A percentile compares a stretch with the other conserved stretches of the same genome.
Conservation (phyloP, 2,797 vertebrate genomes). For the Peromyscus attwateri region DNA sequence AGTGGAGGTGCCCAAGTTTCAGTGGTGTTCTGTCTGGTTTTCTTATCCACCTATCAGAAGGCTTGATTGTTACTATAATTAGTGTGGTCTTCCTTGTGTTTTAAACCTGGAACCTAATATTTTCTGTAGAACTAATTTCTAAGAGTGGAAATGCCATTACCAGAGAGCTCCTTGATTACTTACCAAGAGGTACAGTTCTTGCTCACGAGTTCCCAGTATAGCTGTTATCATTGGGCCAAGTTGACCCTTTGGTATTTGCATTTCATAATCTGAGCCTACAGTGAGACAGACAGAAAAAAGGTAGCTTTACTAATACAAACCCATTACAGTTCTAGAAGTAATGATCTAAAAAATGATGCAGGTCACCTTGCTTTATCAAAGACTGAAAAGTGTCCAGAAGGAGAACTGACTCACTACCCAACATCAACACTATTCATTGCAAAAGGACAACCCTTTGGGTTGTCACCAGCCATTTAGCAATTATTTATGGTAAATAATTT, state of each 20-base stretch:
- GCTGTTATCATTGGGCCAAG: conserved; percentile 42
- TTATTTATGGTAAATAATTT: conserved; percentile 39
- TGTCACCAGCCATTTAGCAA: neutral
- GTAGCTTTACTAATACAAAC: neutral
- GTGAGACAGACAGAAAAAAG: conserved; percentile 63
- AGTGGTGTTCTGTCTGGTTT: neutral
- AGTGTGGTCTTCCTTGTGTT: conserved; percentile 14
- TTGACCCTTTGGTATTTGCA: conserved; percentile 68
- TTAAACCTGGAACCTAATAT: neutral
- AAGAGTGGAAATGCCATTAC: conserved; percentile 23
- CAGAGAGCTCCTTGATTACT: conserved; percentile 58
- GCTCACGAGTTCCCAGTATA: conserved; percentile 24
- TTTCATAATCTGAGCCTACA: conserved; percentile 65
- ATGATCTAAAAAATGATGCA: neutral
- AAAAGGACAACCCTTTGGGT: neutral
- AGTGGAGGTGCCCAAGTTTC: neutral
- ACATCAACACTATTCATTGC: neutral
- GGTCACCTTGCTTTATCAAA: neutral
- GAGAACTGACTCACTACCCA: neutral
- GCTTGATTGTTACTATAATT: neutral
- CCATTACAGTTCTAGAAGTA: conserved; percentile 52
- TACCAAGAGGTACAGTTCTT: conserved; percentile 63
- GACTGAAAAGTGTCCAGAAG: neutral
- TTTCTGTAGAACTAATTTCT: conserved; percentile 8
- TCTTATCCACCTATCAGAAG: neutral